A percentile compares a stretch with the other conserved stretches of the same genome.
Evolutionary conservation across 1,140 invertebrate genomes (phyloP).

Genomic region (Bombus terrestris): DNA sequence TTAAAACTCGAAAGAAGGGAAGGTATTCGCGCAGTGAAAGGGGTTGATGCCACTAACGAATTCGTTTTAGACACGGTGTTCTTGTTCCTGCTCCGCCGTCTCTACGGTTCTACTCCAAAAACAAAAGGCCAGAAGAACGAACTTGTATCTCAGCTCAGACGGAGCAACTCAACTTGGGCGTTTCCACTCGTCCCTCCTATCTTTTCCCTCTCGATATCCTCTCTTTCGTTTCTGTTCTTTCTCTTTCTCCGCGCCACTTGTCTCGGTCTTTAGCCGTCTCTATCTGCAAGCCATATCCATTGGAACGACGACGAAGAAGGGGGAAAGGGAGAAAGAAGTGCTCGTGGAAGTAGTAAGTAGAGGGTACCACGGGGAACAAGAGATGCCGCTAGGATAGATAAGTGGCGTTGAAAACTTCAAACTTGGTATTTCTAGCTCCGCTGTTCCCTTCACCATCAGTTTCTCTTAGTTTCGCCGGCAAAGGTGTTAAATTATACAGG

Average conservation of each 20-base stretch:
- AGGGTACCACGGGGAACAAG: conserved; percentile 35
- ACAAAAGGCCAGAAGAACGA: conserved; percentile 65
- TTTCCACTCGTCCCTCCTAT: conserved; percentile 27
- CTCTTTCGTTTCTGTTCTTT: conserved; percentile 10
- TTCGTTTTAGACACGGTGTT: conserved; percentile 53
- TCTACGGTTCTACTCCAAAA: conserved; percentile 58
- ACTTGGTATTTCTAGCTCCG: conserved; percentile 69
- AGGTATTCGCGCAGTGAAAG: conserved; percentile 30
- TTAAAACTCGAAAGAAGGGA: conserved; percentile 45
- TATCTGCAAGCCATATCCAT: conserved; percentile 71
- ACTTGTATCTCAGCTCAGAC: conserved; percentile 70
- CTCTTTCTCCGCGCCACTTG: background rate
- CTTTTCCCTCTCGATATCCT: conserved; percentile 46
- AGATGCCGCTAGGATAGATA: conserved; percentile 63
- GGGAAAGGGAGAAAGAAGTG: conserved; percentile 51
- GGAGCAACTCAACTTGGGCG: conserved; percentile 60
- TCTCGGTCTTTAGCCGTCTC: conserved; percentile 45
- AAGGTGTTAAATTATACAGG: conserved; percentile 81
- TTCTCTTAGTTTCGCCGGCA: conserved; percentile 66
- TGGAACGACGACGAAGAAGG: conserved; percentile 33
- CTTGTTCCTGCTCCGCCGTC: conserved; percentile 32
- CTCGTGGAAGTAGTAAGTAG: conserved; percentile 24
- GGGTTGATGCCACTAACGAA: conserved; percentile 66
- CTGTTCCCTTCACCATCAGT: conserved; percentile 49
- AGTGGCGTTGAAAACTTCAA: conserved; percentile 76